A percentile compares a stretch with the other conserved stretches of the same genome.
Evolutionary conservation across 2,113 vertebrate genomes (phyloP).

Genomic region (Mastomys natalensis): DNA sequence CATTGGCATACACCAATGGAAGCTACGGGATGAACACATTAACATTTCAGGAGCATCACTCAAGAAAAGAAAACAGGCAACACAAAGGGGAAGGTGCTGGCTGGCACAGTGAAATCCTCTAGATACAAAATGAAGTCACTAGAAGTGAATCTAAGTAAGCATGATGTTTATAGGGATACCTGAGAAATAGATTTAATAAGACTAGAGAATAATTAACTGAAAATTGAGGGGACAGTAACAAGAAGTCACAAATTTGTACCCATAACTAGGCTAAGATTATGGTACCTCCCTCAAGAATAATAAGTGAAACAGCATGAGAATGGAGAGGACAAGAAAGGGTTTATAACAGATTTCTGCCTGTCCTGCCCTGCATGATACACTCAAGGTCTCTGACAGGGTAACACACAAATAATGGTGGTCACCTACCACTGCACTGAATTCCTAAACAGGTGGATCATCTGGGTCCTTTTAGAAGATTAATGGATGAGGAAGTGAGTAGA

Average conservation of each 20-base stretch:
- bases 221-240: conserved; percentile 11
- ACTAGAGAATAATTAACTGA: not conserved
- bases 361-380: not conserved
- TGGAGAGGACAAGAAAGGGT: not conserved
- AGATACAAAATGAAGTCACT: not conserved
- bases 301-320: not conserved
- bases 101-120: not conserved
- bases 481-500: fast-evolving
- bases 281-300: not conserved
- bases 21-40: not conserved
- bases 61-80: not conserved
- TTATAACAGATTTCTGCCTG: not conserved
- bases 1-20: not conserved
- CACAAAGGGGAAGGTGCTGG: not conserved
- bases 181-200: not conserved
- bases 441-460: not conserved
- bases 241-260: not conserved
- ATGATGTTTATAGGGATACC: not conserved
- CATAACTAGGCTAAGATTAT: not conserved
- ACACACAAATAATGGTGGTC: not conserved
- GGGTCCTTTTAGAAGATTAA: not conserved
- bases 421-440: not conserved
- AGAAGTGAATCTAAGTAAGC: not conserved
- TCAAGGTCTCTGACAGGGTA: not conserved
- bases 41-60: not conserved